These are phyloP conservation scores for Natrix natrix DNA, from an alignment of 2,797 vertebrate species.

Conservation along the genomic window DNA sequence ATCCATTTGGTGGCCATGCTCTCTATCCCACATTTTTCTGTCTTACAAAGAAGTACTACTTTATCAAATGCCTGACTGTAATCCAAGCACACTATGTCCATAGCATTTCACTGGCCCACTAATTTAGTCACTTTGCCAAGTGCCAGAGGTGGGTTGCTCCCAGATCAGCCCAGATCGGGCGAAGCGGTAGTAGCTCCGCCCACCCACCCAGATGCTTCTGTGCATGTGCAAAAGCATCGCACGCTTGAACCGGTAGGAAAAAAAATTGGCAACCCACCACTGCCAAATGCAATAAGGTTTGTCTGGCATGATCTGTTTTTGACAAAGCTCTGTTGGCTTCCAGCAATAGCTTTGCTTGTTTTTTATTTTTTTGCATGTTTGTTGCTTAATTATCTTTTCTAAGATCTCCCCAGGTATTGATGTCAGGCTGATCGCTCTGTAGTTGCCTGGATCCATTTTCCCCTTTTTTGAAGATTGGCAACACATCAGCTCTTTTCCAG, in stretches of 20 bases:
- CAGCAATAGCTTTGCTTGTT: neutral
- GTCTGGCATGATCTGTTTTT: neutral
- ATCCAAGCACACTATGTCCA: neutral
- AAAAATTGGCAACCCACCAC: too few species aligned
- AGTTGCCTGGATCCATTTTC: neutral
- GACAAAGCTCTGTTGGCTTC: neutral
- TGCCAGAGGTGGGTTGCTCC: too few species aligned
- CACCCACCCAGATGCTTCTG: too few species aligned
- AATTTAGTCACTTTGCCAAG: neutral
- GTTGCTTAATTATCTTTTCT: neutral
- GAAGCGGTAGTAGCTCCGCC: too few species aligned
- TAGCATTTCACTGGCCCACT: neutral
- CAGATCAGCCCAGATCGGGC: too few species aligned
- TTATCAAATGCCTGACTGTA: neutral
- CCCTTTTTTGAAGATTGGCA: neutral
- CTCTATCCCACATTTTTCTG: neutral
- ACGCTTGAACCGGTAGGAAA: too few species aligned
- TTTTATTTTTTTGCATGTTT: neutral
- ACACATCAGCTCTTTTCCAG: neutral
- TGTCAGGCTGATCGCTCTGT: neutral
- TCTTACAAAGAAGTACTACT: neutral
- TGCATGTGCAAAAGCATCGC: too few species aligned
- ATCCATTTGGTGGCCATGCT: neutral
- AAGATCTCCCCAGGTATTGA: neutral
- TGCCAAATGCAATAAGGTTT: neutral